Conservation (phyloP, 2,888 invertebrate genomes). For the Rhagium mordax region DNA sequence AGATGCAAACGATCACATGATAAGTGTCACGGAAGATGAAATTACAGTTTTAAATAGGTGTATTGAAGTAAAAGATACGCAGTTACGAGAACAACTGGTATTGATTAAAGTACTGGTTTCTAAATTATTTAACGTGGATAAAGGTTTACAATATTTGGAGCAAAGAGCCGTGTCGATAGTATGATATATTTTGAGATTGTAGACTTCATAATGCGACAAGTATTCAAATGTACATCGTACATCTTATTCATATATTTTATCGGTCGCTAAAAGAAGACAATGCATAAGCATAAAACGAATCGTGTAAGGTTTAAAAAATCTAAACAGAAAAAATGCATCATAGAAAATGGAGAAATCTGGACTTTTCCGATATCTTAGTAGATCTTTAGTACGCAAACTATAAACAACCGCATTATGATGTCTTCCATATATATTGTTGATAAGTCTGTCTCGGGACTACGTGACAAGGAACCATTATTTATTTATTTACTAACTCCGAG, state of each 20-base stretch:
- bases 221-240: too few species aligned
- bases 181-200: slow-evolving; percentile 29
- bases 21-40: slow-evolving; percentile 33
- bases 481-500: too few species aligned
- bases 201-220: background rate
- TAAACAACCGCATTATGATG: background rate
- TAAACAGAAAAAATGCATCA: too few species aligned
- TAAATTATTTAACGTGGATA: slow-evolving; percentile 48
- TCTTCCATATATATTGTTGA: background rate
- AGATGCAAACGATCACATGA: background rate
- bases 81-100: slow-evolving; percentile 50
- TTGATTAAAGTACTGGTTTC: slow-evolving; percentile 54
- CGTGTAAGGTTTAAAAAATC: too few species aligned
- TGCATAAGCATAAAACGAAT: too few species aligned
- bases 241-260: too few species aligned
- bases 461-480: background rate
- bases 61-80: slow-evolving; percentile 50
- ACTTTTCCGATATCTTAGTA: too few species aligned
- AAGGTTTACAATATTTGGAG: slow-evolving; percentile 48
- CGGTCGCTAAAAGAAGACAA: too few species aligned
- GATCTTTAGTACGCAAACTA: too few species aligned
- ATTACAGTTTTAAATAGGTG: slow-evolving; percentile 42
- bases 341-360: too few species aligned
- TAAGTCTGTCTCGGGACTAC: background rate
- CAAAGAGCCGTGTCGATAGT: slow-evolving; percentile 49